Percentiles rank a stretch among this genome's conserved stretches.
phyloP scores from a whole-genome alignment of 2,797 vertebrate species.

The Brotogeris chrysoptera region DNA sequence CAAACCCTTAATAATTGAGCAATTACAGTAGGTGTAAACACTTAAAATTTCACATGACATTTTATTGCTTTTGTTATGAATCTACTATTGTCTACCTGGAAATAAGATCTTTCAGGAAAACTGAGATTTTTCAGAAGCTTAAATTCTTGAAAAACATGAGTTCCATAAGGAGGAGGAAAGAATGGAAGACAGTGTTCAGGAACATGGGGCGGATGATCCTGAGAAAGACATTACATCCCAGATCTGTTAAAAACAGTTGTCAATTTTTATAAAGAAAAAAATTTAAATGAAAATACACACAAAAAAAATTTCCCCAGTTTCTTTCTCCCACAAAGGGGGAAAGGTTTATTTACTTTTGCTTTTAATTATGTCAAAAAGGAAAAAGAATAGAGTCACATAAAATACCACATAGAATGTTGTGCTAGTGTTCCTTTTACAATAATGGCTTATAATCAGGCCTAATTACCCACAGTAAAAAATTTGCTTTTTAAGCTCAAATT shows the following conservation, averaged over 20 bases:
- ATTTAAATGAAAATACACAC: not conserved
- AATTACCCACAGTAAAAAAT: not conserved
- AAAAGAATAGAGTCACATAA: not conserved
- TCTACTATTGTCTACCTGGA: not conserved
- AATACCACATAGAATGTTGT: not conserved
- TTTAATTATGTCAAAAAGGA: not conserved
- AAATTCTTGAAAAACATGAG: not conserved
- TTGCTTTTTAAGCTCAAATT: not conserved
- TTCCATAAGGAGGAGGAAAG: not conserved
- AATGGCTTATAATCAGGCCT: not conserved
- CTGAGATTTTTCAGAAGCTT: not conserved
- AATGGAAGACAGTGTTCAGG: not conserved
- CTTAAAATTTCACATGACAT: not conserved
- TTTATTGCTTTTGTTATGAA: not conserved
- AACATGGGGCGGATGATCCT: not conserved
- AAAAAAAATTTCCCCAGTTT: not conserved
- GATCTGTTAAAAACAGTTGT: not conserved
- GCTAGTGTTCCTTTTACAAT: not conserved
- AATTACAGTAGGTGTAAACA: not conserved
- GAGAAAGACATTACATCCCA: accelerated
- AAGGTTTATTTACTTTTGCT: not conserved
- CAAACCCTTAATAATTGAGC: not conserved
- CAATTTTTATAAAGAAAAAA: not conserved
- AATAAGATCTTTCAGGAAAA: not conserved
- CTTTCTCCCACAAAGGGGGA: not conserved